These are phyloP conservation scores for Gymnosoma rotundatum DNA, from an alignment of 2,888 invertebrate species.

Conservation along the genomic window DNA sequence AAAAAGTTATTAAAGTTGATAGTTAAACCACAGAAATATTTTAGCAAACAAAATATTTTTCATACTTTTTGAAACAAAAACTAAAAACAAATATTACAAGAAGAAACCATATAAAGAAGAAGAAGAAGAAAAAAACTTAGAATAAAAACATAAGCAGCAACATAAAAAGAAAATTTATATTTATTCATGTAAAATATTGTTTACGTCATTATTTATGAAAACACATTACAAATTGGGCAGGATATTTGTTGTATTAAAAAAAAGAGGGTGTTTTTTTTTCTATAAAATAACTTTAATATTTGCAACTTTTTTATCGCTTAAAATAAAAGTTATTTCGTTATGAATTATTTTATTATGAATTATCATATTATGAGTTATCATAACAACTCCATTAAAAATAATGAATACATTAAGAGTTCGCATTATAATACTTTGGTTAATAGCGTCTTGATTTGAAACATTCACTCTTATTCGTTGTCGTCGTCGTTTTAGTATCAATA, in stretches of 20 bases:
- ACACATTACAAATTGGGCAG: slow-evolving; percentile 10
- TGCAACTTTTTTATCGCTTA: background rate
- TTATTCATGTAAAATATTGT: slow-evolving; percentile 37
- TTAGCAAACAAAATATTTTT: slow-evolving; percentile 45
- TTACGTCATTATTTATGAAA: slow-evolving; percentile 49
- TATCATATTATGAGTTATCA: too few species aligned
- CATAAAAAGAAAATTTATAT: slow-evolving; percentile 5
- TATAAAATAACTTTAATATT: background rate
- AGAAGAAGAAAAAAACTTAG: background rate
- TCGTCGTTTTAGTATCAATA: too few species aligned
- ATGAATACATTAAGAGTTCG: too few species aligned
- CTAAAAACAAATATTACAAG: background rate
- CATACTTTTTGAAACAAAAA: slow-evolving; percentile 41
- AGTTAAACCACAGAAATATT: slow-evolving; percentile 41
- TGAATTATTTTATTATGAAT: too few species aligned
- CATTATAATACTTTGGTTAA: too few species aligned
- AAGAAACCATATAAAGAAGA: background rate
- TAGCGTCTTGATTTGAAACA: too few species aligned
- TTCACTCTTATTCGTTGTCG: too few species aligned
- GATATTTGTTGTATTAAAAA: background rate
- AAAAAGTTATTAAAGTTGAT: slow-evolving; percentile 48
- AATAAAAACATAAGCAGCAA: background rate
- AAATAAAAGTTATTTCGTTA: too few species aligned
- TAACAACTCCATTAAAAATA: too few species aligned
- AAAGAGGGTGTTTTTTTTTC: background rate